These are phyloP conservation scores for Trachurus trachurus DNA, from an alignment of 2,797 vertebrate genomes.

Conservation along the genomic window DNA sequence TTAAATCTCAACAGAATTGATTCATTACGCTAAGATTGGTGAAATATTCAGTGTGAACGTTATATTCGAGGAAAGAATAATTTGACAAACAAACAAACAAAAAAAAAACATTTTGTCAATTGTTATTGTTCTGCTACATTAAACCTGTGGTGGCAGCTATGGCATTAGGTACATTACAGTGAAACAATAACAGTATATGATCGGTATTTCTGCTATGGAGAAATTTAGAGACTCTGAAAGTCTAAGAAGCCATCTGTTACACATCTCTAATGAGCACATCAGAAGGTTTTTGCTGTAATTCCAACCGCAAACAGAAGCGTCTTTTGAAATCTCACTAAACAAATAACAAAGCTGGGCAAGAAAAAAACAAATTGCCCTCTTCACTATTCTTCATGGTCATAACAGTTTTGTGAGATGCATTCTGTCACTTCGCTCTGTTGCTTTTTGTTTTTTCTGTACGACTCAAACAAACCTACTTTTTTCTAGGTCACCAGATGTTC, in stretches of 20 bases:
- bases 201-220: neutral
- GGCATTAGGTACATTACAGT: neutral
- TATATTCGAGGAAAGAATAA: neutral
- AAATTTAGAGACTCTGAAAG: neutral
- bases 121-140: neutral
- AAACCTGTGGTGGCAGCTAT: neutral
- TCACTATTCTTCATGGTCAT: neutral
- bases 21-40: no score
- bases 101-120: no score
- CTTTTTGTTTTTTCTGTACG: neutral
- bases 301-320: neutral
- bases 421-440: neutral
- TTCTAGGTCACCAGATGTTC: slow-evolving; percentile 14
- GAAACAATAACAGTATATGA: no score
- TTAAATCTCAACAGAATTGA: neutral
- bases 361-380: neutral
- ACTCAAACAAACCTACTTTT: neutral
- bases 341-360: neutral
- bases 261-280: neutral
- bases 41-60: neutral
- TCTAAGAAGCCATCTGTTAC: neutral
- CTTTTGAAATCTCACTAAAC: neutral
- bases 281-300: neutral
- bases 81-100: no score
- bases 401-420: neutral